Base-by-base conservation (phyloP, 2,113 vertebrate species). In the Dicerorhinus sumatrensis region DNA sequence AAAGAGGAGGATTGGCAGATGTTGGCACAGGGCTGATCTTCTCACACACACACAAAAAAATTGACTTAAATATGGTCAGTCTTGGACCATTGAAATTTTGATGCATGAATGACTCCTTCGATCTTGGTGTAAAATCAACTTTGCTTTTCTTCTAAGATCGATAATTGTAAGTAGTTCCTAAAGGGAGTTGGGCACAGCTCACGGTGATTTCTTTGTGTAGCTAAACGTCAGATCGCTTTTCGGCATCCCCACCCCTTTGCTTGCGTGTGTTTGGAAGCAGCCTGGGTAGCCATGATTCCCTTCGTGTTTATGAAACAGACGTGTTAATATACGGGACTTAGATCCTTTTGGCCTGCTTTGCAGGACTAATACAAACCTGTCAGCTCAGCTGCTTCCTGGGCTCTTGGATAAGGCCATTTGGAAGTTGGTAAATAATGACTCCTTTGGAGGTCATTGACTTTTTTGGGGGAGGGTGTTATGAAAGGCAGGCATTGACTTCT, bases 21-120 rank as follows among this genome's bases (percentile, higher is more conserved):
- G 48, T 48, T 48, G 10, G 48, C 48, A 9, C 48, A 48, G 48
- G 48, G 48, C 48, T 48, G 48, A 11, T 48, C 48, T 48, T 48
- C 48, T 11, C 42, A 1, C 48, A 10, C 48, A 48, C 7, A 48
- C 1, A 48, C 7, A 48, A 48, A 62, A 11, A 91, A 20, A 72
- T 89, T 14, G 29, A 89, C 65, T 62, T 95, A 54, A 62, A 79
- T 91, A 97, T 67, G 81, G 96, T 95, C 46, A 95, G 89, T 31
- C 46, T 95, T 97, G 97, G 89, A 97, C 98, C 89, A 85, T 2
- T 95, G 91, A 76, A 1, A 1, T 83, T 97, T 95, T 97, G 95
- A 95, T 97, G 97, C 90, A 86, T 93, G 39, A 21, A 62, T 93
- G 87, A 93, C 94, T 76, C 39, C 58, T 96, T 97, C 98, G 97